Evolutionary conservation across 2,888 invertebrate species (phyloP).

Genomic region (Heliconius hortense): DNA sequence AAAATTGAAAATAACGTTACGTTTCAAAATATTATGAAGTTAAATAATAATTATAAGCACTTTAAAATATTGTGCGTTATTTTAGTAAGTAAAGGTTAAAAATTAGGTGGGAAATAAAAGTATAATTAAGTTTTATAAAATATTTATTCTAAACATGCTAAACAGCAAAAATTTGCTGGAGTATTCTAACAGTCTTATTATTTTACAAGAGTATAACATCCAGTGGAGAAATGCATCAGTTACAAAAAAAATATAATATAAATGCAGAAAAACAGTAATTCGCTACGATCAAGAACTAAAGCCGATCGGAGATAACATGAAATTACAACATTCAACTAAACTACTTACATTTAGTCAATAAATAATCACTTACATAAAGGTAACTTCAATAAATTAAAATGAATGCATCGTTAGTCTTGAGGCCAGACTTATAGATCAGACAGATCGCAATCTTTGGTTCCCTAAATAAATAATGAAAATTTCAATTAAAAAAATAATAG

Average conservation of each 20-base stretch:
- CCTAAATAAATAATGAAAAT: constrained; percentile 64
- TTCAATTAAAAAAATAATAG: constrained; percentile 33
- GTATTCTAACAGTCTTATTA: constrained; percentile 81
- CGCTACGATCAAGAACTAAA: constrained; percentile 45
- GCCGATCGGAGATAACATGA: constrained; percentile 42
- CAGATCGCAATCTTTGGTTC: constrained; percentile 76
- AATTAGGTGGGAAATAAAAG: constrained; percentile 41
- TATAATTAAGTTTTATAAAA: constrained; percentile 53
- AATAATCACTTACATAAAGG: constrained; percentile 77
- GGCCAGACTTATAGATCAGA: constrained; percentile 60
- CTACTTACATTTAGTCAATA: constrained; percentile 72
- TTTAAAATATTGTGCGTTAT: too few relatives aligned
- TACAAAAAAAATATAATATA: constrained; percentile 55
- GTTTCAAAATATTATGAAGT: too few relatives aligned
- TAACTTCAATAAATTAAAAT: constrained; percentile 78
- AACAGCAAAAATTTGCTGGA: constrained; percentile 71
- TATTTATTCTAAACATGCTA: constrained; percentile 68
- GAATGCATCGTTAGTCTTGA: constrained; percentile 58
- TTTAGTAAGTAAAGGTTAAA: constrained; percentile 23
- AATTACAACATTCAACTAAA: constrained; percentile 51
- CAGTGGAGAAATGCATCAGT: constrained; percentile 73
- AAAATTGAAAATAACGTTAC: too few relatives aligned
- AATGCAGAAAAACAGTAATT: constrained; percentile 60
- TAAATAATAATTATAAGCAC: too few relatives aligned
- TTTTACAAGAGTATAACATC: constrained; percentile 77